Evolutionary conservation across 2,888 invertebrate genomes (phyloP), one percentile per base, ranked within the genome.

Genomic region (Arctia plantaginis): DNA sequence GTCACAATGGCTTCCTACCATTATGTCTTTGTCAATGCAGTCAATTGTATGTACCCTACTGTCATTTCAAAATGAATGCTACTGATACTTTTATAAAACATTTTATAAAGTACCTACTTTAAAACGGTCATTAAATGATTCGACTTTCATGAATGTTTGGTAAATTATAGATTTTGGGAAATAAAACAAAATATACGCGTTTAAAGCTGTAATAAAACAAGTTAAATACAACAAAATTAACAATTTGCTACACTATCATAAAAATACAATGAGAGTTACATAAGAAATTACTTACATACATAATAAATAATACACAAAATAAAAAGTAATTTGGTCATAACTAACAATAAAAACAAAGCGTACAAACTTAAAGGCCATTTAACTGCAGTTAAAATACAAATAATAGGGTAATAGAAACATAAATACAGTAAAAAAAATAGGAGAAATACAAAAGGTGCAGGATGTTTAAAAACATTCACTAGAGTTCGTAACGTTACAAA

Each of bases 401-500:
- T 75, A 72, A 81, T 77, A 79, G 70, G 74, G 79, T 77, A 81
- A 82, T 78, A 76, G 72, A 80, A 73, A 69, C 70, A 81, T 64
- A 70, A 71, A 79, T 69, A 80, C 77, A 85, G 76, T 73, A 81
- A 78, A 82, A 72, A 80, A 75, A 77, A 74, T 78, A 82, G 76
- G 62, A 74, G 68, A 82, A 72, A 79, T 77, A 78, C 74, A 76
- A 80, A 76, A 77, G 72, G 78, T 75, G 83, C 72, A 72, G 75
- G 82, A 79, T 59, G 66, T 70, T 62, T 62, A 70, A 39, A 76
- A 76, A 80, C 77, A 69, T 81, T 87, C 92, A 93, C 92, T 93
- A 91, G 77, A 92, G 93, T 94, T 92, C 90, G 79, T 92, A 88
- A 88, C 75, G 87, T 87, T 89, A 88, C 80, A 83, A 88, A 89